These are phyloP conservation scores for Myotis daubentonii DNA, from an alignment of 2,797 vertebrate genomes.

Conservation along the genomic window DNA sequence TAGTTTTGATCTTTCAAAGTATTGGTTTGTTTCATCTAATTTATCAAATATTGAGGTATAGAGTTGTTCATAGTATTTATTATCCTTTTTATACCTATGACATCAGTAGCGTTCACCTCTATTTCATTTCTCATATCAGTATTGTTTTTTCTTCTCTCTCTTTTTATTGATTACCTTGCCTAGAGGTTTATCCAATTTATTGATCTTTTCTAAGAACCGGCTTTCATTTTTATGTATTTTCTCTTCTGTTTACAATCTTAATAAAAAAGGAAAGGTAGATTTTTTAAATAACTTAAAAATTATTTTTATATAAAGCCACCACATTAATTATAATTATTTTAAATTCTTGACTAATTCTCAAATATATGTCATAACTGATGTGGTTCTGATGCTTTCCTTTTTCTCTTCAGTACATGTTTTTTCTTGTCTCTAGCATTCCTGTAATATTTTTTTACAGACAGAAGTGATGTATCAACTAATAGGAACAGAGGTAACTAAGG, in stretches of 20 bases:
- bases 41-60: background rate
- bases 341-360: background rate
- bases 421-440: background rate
- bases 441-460: background rate
- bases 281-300: too few species aligned
- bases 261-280: too few species aligned
- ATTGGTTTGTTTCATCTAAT: background rate
- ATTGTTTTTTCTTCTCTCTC: background rate
- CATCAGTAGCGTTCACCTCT: background rate
- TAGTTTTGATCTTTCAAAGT: background rate
- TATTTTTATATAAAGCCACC: too few species aligned
- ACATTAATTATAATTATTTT: background rate
- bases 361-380: too few species aligned
- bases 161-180: background rate
- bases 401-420: background rate
- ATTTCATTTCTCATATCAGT: background rate
- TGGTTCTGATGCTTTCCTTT: background rate
- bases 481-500: background rate
- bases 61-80: background rate
- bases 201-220: background rate
- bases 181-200: background rate
- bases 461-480: background rate
- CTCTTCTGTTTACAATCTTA: background rate
- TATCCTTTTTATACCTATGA: background rate
- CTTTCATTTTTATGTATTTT: background rate